Evolutionary conservation across 2,888 invertebrate species (phyloP).

Genomic region (Coelogynopora nodosa): DNA sequence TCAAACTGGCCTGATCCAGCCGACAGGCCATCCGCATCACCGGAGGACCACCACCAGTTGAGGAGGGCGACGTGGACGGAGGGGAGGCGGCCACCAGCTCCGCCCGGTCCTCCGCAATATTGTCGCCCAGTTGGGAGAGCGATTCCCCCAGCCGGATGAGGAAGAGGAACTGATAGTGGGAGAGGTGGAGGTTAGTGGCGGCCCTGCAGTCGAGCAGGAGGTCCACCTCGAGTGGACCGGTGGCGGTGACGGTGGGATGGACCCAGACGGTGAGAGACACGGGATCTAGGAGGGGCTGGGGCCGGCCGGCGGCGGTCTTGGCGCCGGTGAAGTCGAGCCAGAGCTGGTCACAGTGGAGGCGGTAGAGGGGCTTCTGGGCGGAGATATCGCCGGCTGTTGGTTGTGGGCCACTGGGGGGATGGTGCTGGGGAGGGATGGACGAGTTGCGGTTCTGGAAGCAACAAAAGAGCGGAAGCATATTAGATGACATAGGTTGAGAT

Average conservation of each 20-base stretch:
- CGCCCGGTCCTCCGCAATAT: not conserved
- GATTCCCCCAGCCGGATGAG: conserved; percentile 75
- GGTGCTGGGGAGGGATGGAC: too few species aligned
- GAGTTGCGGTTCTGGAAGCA: too few species aligned
- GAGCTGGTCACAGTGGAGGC: conserved; percentile 71
- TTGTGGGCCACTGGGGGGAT: too few species aligned
- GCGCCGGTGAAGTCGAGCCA: conserved; percentile 88
- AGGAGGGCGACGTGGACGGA: too few species aligned
- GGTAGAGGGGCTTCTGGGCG: not conserved
- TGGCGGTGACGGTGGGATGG: too few species aligned
- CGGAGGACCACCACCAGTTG: too few species aligned
- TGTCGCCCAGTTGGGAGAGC: not conserved
- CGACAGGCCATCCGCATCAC: not conserved
- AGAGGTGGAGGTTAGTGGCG: conserved; percentile 73
- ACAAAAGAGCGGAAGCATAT: too few species aligned
- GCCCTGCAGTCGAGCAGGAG: conserved; percentile 71
- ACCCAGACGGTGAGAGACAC: conserved; percentile 84
- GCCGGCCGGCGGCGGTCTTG: conserved; percentile 65
- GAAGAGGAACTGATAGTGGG: conserved; percentile 84
- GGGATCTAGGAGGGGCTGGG: conserved; percentile 64
- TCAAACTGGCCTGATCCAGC: not conserved
- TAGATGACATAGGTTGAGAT: too few species aligned
- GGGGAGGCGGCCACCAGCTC: not conserved
- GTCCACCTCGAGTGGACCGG: conserved; percentile 57
- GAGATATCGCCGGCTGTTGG: too few species aligned